These are phyloP conservation scores for Myotis findleyi DNA, from an alignment of 2,797 vertebrate genomes.

Conservation along the genomic window DNA sequence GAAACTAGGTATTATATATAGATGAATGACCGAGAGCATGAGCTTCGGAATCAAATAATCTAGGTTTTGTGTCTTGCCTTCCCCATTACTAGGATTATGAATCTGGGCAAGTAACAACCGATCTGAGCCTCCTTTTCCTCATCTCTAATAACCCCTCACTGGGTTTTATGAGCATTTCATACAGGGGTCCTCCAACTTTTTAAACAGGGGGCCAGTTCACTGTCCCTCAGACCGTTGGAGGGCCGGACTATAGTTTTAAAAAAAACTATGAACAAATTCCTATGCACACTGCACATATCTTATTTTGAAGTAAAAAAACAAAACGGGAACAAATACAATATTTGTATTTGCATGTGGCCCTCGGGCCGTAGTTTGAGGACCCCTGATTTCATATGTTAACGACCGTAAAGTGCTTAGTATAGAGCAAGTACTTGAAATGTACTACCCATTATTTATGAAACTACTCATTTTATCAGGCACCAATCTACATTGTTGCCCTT, in stretches of 20 bases:
- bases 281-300: too few relatives aligned
- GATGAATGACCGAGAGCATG: not conserved
- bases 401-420: not conserved
- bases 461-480: not conserved
- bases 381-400: not conserved
- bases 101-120: not conserved
- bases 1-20: not conserved
- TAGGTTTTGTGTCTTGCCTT: not conserved
- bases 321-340: too few relatives aligned
- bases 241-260: too few relatives aligned
- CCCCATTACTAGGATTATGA: not conserved
- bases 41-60: not conserved
- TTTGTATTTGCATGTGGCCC: too few relatives aligned
- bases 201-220: too few relatives aligned
- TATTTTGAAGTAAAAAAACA: too few relatives aligned
- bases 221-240: too few relatives aligned
- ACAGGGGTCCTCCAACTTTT: not conserved
- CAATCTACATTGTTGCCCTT: not conserved
- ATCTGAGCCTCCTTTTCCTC: not conserved
- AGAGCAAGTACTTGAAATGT: not conserved
- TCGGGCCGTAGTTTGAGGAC: too few relatives aligned
- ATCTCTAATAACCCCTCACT: not conserved
- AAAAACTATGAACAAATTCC: too few relatives aligned
- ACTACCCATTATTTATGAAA: not conserved
- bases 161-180: not conserved